Base-by-base conservation (phyloP, 2,888 invertebrate genomes). In the Diarsia brunnea region DNA sequence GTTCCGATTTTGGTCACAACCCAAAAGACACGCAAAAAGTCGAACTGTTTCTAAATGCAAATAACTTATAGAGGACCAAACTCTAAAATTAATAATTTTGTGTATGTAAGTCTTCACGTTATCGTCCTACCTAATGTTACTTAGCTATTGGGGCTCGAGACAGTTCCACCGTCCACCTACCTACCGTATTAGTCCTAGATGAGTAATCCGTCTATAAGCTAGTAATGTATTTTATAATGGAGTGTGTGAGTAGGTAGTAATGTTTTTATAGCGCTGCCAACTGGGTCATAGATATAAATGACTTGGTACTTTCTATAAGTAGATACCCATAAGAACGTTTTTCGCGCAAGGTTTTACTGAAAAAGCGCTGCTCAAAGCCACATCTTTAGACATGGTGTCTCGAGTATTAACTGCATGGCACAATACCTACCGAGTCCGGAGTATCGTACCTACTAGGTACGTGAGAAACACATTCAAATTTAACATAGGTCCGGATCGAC, bases 251-350 rank as follows among this genome's bases (percentile, higher is more conserved):
- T 43, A 49, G 78, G 43, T 38, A 19, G 60, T 60, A 31, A 49
- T 67, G 73, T 67, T 53, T 78, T 61, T 53, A 70, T 19, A 43
- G 16, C 10, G 24, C 53, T 79, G 73, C 80, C 78, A 79, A 78
- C 24, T 73, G 24, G 80, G 78, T 63, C 80, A 79, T 79, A 60
- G 38, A 53, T 79, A 79, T 71, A 78, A 66, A 69, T 58, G 58
- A 64, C 43, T 58, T 31, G 51, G 31, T 73, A 71, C 2, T 27
- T 43, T 67, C 11, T 16, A 14, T 45, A 45, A 0, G 24, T 45
- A 65, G n/a, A n/a, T n/a, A n/a, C 19, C 2, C 24, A 14, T 19
- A 24, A 31, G 24, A 4, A 43, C 24, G 24, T 24, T 68, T 51
- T 38, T 38, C 31, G 21, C 21, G 31, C 5, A n/a, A 11, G 5